phyloP scores from a whole-genome alignment of 2,888 invertebrate genomes.

The Platynereis dumerilii region DNA sequence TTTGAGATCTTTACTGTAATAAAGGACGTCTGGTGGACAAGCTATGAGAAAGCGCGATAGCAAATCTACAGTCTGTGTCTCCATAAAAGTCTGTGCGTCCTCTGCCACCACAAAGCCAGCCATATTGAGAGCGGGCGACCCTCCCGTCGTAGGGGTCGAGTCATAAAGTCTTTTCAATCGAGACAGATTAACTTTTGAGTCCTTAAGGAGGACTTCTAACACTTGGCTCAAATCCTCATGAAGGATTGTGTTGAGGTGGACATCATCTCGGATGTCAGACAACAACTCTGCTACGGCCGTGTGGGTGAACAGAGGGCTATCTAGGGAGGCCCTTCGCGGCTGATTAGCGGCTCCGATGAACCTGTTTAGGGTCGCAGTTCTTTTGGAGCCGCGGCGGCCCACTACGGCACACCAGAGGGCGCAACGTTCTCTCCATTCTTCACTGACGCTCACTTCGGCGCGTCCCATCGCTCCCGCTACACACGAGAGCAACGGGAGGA shows the following conservation, averaged over 20 bases:
- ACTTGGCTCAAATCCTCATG: slow-evolving; percentile 23
- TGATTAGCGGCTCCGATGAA: slow-evolving; percentile 16
- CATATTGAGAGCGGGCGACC: slow-evolving; percentile 18
- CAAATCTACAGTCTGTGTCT: slow-evolving; percentile 19
- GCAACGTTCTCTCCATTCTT: slow-evolving; percentile 31
- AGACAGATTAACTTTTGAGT: slow-evolving; percentile 16
- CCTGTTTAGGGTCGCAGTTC: slow-evolving; percentile 26
- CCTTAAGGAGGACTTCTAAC: slow-evolving; percentile 18
- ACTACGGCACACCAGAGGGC: slow-evolving; percentile 30
- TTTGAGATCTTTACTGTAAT: slow-evolving; percentile 23
- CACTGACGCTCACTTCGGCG: slow-evolving; percentile 23
- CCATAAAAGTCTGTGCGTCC: slow-evolving; percentile 12
- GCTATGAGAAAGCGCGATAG: slow-evolving; percentile 24
- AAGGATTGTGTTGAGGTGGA: slow-evolving; percentile 21
- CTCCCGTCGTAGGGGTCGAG: slow-evolving; percentile 10
- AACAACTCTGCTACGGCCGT: slow-evolving; percentile 18
- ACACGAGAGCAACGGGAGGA: slow-evolving; percentile 29
- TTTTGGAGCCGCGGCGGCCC: slow-evolving; percentile 22
- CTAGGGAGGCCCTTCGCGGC: slow-evolving; percentile 15
- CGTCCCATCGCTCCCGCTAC: slow-evolving; percentile 25
- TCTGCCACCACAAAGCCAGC: slow-evolving; percentile 24
- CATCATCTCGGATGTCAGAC: slow-evolving; percentile 17
- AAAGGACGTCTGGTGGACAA: slow-evolving; percentile 21
- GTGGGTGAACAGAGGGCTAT: slow-evolving; percentile 4
- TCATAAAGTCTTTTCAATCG: slow-evolving; percentile 23